Evolutionary conservation across 30 jellyfish, hydroid and myxozoan species (phyloP).

Genomic region (Hydra vulgaris): DNA sequence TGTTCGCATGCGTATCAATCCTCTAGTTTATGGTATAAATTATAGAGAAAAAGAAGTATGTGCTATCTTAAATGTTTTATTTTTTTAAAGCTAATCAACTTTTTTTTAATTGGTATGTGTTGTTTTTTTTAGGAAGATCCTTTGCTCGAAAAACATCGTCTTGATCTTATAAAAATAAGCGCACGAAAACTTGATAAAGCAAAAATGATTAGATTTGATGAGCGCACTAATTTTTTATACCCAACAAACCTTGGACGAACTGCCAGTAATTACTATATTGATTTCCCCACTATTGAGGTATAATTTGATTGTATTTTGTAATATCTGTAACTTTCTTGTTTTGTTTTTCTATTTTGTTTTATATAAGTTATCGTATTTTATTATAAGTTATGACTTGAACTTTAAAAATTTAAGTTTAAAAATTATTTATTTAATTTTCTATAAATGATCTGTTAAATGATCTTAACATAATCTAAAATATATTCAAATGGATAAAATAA

Average conservation of each 20-base stretch:
- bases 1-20: constrained; percentile 94
- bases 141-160: constrained; percentile 44
- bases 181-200: constrained; percentile 71
- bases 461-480: no score
- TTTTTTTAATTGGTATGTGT: neutral
- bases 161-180: constrained; percentile 41
- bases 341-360: no score
- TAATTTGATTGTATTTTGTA: no score
- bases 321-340: neutral
- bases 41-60: constrained; percentile 64
- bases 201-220: constrained; percentile 80
- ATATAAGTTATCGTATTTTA: no score
- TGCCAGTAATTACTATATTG: constrained; percentile 83
- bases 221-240: constrained; percentile 63
- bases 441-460: no score
- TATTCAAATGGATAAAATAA: no score
- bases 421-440: no score
- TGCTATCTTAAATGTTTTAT: no score
- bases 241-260: constrained; percentile 89
- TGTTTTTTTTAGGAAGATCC: constrained; percentile 74
- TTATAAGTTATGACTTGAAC: no score
- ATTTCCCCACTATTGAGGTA: constrained; percentile 69
- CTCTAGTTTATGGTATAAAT: constrained; percentile 90
- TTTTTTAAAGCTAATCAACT: neutral
- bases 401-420: no score